Evolutionary conservation across 2,888 invertebrate species (phyloP).

Genomic region (Microctonus hyperodae): DNA sequence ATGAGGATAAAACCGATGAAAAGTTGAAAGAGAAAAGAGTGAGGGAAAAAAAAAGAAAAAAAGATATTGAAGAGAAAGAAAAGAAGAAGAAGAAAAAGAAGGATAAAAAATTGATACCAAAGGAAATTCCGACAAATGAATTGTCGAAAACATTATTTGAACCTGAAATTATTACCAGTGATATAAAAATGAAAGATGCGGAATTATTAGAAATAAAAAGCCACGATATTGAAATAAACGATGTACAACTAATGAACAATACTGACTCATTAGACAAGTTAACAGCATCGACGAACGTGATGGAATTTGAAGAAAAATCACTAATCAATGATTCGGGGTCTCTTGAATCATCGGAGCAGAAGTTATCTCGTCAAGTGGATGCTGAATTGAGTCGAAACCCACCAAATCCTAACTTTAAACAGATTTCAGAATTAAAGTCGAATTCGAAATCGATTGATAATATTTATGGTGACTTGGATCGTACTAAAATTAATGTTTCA

Average conservation of each 20-base stretch:
- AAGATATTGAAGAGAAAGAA: constrained; percentile 67
- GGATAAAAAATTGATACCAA: constrained; percentile 56
- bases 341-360: constrained; percentile 47
- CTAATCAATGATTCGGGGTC: constrained; percentile 58
- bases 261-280: constrained; percentile 24
- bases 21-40: constrained; percentile 64
- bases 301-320: constrained; percentile 57
- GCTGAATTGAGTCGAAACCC: constrained; percentile 56
- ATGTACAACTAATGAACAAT: neutral
- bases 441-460: constrained; percentile 57
- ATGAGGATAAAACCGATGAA: constrained; percentile 56
- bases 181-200: neutral
- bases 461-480: constrained; percentile 59
- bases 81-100: constrained; percentile 64
- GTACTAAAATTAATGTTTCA: constrained; percentile 54
- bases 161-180: constrained; percentile 15
- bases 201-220: constrained; percentile 12
- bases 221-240: constrained; percentile 23
- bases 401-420: constrained; percentile 59
- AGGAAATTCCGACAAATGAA: constrained; percentile 47
- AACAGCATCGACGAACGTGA: constrained; percentile 35
- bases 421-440: constrained; percentile 54
- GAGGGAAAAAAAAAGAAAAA: constrained; percentile 66
- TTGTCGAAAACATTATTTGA: constrained; percentile 26
- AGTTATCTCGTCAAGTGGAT: constrained; percentile 36